phyloP scores from a whole-genome alignment of 2,797 vertebrate genomes.

The Alectoris magna region DNA sequence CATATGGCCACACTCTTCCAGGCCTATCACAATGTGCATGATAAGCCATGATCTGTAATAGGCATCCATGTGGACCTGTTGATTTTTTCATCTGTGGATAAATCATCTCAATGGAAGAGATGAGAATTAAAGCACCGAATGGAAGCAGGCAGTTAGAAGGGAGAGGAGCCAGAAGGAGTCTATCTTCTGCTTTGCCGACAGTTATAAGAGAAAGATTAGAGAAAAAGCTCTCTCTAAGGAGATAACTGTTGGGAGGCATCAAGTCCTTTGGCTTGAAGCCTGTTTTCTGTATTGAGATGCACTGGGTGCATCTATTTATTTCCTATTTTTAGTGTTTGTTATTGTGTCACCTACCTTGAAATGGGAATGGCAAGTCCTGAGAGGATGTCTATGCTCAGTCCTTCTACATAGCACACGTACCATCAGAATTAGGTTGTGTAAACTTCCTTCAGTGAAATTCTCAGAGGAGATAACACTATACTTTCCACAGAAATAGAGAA shows the following conservation, averaged over 20 bases:
- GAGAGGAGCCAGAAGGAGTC: background rate
- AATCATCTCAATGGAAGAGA: background rate
- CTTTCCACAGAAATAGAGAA: background rate
- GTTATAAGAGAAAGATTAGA: background rate
- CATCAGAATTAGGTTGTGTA: background rate
- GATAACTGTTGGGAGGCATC: background rate
- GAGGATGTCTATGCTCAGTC: background rate
- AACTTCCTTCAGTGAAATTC: background rate
- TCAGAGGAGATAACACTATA: background rate
- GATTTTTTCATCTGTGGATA: background rate
- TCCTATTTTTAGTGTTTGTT: slow-evolving; percentile 12
- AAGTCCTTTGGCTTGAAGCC: background rate
- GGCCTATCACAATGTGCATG: background rate
- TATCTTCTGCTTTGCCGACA: background rate
- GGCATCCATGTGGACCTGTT: background rate
- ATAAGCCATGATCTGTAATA: fast-evolving
- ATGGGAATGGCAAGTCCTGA: background rate
- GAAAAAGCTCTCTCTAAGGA: background rate
- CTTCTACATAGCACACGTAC: fast-evolving
- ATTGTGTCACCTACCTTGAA: background rate
- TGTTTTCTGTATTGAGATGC: background rate
- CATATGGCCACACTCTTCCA: background rate
- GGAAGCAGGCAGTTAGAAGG: background rate
- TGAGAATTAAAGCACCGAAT: background rate
- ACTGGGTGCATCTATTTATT: background rate